phyloP scores from a whole-genome alignment of 2,113 vertebrate species.

The Oenanthe melanoleuca region DNA sequence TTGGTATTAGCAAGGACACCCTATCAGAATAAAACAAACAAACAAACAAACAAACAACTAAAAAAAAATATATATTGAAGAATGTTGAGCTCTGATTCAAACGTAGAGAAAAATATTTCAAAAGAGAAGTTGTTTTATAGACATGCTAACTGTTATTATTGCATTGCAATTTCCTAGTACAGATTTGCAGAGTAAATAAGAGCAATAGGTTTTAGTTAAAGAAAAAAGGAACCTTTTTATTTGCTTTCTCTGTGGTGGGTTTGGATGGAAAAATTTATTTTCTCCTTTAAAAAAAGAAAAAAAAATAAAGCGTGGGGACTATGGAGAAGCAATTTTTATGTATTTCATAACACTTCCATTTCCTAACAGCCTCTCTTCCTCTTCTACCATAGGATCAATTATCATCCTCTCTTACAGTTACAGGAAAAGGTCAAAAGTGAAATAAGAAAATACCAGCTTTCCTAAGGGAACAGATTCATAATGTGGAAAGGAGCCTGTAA shows the following conservation, averaged over 20 bases:
- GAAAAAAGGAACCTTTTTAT: neutral
- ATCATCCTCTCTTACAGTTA: slow-evolving; percentile 43
- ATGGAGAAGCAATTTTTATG: neutral
- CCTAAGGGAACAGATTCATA: slow-evolving; percentile 47
- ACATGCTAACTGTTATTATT: neutral
- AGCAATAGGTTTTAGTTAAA: neutral
- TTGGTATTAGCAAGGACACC: neutral
- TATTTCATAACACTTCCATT: neutral
- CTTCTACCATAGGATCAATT: slow-evolving; percentile 23
- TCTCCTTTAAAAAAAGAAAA: neutral
- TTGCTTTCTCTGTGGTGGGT: neutral
- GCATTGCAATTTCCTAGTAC: neutral
- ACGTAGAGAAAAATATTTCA: neutral
- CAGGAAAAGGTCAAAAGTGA: slow-evolving; percentile 51
- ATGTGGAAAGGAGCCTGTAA: slow-evolving; percentile 40
- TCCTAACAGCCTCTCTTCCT: neutral
- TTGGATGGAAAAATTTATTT: neutral
- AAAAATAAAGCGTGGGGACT: neutral
- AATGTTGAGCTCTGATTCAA: neutral
- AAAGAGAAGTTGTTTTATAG: neutral
- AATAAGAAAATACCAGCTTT: slow-evolving; percentile 54
- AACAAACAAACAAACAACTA: too few relatives aligned
- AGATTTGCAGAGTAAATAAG: neutral
- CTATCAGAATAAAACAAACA: neutral
- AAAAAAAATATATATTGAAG: too few relatives aligned